Evolutionary conservation across 2,888 invertebrate species (phyloP).

Genomic region (Nomada hirtipes): DNA sequence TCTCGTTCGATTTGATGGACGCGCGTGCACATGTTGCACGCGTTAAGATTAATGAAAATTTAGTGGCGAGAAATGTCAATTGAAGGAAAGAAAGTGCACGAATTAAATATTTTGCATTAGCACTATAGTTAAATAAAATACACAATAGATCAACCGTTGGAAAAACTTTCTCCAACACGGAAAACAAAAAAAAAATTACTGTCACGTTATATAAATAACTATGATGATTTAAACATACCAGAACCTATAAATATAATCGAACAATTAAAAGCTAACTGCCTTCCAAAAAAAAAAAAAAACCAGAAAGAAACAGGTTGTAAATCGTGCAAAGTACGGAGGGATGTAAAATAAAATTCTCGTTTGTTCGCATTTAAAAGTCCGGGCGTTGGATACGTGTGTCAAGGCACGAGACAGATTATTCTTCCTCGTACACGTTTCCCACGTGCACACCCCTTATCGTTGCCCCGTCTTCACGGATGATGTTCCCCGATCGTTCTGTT

Average conservation of each 20-base stretch:
- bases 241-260: background rate
- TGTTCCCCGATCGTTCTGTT: slow-evolving; percentile 4
- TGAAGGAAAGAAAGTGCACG: background rate
- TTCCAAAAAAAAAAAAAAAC: background rate
- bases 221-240: no score
- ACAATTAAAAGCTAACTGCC: background rate
- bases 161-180: no score
- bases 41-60: background rate
- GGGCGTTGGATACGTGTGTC: slow-evolving; percentile 17
- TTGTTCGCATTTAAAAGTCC: slow-evolving; percentile 32
- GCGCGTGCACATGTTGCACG: background rate
- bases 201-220: no score
- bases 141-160: no score
- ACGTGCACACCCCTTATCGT: slow-evolving; percentile 13
- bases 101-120: background rate
- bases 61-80: background rate
- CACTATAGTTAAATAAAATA: no score
- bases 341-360: slow-evolving; percentile 36
- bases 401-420: slow-evolving; percentile 28
- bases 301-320: background rate
- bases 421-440: slow-evolving; percentile 17
- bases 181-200: no score
- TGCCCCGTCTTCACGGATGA: background rate
- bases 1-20: background rate
- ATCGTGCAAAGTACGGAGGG: background rate